A percentile compares a stretch with the other conserved stretches of the same genome.
Evolutionary conservation across 2,113 vertebrate species (phyloP).

Genomic region (Phodopus roborovskii): DNA sequence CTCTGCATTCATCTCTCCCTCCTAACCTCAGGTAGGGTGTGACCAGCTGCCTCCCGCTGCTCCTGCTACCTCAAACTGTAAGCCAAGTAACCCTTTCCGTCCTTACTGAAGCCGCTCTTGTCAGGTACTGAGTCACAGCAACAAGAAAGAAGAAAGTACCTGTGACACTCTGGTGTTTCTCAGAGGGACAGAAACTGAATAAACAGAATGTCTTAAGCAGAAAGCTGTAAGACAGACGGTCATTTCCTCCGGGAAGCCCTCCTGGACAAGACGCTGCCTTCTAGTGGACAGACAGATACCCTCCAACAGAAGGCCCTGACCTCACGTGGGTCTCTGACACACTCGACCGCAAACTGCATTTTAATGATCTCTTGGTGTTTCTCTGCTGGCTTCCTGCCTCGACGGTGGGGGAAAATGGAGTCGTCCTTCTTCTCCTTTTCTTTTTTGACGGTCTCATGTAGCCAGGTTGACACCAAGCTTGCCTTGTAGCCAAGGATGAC

Average conservation of each 20-base stretch:
- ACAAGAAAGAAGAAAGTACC: background rate
- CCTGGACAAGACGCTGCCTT: background rate
- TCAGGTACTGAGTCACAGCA: background rate
- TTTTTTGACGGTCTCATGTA: background rate
- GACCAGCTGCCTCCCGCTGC: background rate
- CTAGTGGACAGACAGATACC: background rate
- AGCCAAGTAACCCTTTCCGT: background rate
- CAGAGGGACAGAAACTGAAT: background rate
- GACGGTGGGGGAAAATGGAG: background rate
- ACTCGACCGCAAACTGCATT: background rate
- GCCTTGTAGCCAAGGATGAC: background rate
- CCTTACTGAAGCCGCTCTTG: background rate
- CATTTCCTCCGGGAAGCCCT: background rate
- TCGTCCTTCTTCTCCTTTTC: background rate
- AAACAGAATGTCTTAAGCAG: background rate
- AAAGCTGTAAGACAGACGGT: background rate
- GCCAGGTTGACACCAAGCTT: background rate
- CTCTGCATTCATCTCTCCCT: background rate
- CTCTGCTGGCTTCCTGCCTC: background rate
- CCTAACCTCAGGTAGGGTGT: background rate
- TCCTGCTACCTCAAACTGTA: background rate
- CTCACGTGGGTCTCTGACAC: background rate
- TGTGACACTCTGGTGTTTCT: background rate
- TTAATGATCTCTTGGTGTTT: background rate
- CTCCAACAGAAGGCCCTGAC: background rate